Evolutionary conservation across 53 echinoderm and acorn worm species (phyloP), one percentile per base, ranked within the genome.

Genomic region (Holothuria leucospilota): DNA sequence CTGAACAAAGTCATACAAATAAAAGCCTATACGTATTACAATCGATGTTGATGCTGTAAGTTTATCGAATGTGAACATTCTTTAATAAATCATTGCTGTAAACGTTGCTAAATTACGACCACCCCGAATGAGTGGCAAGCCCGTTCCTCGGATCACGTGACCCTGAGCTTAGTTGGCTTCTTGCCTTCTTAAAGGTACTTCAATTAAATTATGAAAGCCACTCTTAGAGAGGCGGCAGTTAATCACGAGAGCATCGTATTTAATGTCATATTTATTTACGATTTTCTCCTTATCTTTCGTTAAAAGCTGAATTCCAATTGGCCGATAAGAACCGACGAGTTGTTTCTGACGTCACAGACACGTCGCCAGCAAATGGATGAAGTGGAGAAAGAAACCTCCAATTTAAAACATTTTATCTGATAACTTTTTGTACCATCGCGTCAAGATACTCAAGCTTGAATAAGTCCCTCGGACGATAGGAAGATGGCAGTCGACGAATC

Each of bases 181-280:
- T 56, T 16, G 18, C 15, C 56, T 56, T 56, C 56, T 56, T 16
- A 16, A 18, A 16, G 56, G 56, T 56, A 39, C 29, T 70, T 13
- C 39, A 21, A 70, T 10, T 70, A 70, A 21, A 70, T 28, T 68
- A 28, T 34, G 28, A 28, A 68, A 68, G 26, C 34, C 34, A 16
- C 28, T 28, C 29, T 29, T 29, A 28, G 29, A 29, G 68, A 28
- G 68, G 34, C 29, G 34, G 29, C 34, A 68, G 34, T 28, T 29
- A 29, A 34, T 29, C 68, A 68, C 14, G 16, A 25, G 15, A 20
- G 39, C 27, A 75, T 52, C 52, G 49, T 28, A 75, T 51, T 49
- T 51, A 51, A 75, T 75, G 75, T 75, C 75, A 75, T 51, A 75
- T 75, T 75, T 75, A 75, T 75, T 75, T 75, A 75, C 52, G 52